phyloP scores from a whole-genome alignment of 2,797 vertebrate species.

The Lithobates sylvaticus region DNA sequence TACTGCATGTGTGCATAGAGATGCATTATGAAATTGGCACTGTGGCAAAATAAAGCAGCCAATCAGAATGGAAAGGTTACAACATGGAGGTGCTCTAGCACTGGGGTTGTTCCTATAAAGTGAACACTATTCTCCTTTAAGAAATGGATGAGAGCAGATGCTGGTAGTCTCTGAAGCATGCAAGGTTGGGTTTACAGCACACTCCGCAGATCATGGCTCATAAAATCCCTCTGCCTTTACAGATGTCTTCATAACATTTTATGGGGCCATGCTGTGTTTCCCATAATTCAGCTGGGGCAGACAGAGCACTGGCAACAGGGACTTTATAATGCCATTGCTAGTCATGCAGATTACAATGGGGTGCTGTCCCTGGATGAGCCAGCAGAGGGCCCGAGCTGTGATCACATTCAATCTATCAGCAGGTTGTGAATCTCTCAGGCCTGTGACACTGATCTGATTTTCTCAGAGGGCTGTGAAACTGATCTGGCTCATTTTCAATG shows the following conservation, averaged over 20 bases:
- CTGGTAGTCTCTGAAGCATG: conserved; percentile 60
- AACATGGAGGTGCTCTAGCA: not conserved
- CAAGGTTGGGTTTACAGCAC: conserved; percentile 63
- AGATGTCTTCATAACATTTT: conserved; percentile 78
- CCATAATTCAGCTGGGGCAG: conserved; percentile 70
- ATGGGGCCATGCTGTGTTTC: conserved; percentile 68
- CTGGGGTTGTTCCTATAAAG: conserved; percentile 13
- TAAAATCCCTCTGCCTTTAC: conserved; percentile 75
- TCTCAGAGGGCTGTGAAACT: conserved; percentile 32
- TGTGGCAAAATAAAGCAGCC: not conserved
- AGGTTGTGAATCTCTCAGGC: conserved; percentile 55
- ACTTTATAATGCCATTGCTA: conserved; percentile 47
- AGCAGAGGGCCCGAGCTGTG: conserved; percentile 36
- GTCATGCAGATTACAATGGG: conserved; percentile 18
- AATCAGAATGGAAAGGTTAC: not conserved
- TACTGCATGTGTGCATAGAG: too few relatives aligned
- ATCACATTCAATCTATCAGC: conserved; percentile 48
- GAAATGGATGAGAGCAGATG: conserved; percentile 62
- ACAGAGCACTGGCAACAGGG: conserved; percentile 60
- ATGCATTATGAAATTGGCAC: not conserved
- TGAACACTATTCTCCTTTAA: conserved; percentile 49
- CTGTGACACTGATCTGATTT: conserved; percentile 44
- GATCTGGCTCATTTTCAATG: conserved; percentile 40
- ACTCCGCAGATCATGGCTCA: conserved; percentile 71
- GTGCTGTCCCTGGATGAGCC: conserved; percentile 3